Base-by-base conservation (phyloP, 2,888 invertebrate species). In the Holacanthella duospinosa region DNA sequence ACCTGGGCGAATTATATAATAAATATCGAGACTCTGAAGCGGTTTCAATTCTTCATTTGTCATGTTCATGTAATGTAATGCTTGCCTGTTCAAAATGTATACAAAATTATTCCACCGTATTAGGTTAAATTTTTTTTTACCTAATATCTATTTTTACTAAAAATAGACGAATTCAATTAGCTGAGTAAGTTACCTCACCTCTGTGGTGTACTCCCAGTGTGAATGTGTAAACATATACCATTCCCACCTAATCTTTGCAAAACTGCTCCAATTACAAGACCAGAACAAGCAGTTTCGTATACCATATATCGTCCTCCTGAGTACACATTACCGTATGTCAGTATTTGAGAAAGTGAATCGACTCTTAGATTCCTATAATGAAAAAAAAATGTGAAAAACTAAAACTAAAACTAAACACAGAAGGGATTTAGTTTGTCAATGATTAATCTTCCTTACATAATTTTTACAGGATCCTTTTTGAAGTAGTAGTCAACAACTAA, bases 201-300 rank as follows among this genome's bases (percentile, higher is more conserved):
- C 74, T 89, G 89, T 48, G 88, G 85, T 75, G 86, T 84, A 75
- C 87, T 89, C 0, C 89, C 89, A 1, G 88, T 86, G 76, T 90
- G 88, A 78, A 89, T 81, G 72, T 90, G 86, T 58, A 91, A 78
- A 24, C 90, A 75, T 71, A 80, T 81, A 0, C 86, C 88, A 57
- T 76, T 77, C 0, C 86, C 86, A 43, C 81, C 78, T 24, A 81
- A 70, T 67, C 81, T 75, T 76, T 90, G 88, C 55, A 96, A 76
- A 74, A 95, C 81, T 1, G 89, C 85, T 0, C 93, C 91, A 3
- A 89, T 83, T 29, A 93, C 76, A 55, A 97, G 79, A 0, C 95
- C 96, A 74, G 86, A 85, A 36, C 89, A 89, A 0, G 90, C 90
- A 61, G 90, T 89, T 75, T 96, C 95, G 75, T 92, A 93, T 1